phyloP scores from a whole-genome alignment of 1,140 invertebrate genomes.

The Lucilia cuprina region DNA sequence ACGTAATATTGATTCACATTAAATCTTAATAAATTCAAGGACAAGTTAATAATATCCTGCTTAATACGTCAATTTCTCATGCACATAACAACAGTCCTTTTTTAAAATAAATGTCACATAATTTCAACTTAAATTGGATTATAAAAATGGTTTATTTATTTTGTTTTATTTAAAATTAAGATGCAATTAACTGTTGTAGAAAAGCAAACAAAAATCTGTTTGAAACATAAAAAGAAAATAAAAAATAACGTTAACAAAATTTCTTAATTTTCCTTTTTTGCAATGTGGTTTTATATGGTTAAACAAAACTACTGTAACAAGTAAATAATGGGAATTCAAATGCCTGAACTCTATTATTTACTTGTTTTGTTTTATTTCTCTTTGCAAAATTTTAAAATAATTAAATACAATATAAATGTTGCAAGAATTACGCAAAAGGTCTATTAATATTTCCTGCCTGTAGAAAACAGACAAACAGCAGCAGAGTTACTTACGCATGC shows the following conservation, averaged over 20 bases:
- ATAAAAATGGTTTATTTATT: not conserved
- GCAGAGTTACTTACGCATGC: not conserved
- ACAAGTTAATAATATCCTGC: not conserved
- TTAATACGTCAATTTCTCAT: not conserved
- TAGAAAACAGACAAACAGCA: not conserved
- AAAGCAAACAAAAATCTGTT: not conserved
- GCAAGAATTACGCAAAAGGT: not conserved
- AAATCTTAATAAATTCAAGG: not conserved
- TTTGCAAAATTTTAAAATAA: too few relatives aligned
- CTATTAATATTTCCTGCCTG: not conserved
- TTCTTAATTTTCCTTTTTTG: not conserved
- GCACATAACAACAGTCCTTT: not conserved
- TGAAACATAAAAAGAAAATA: not conserved
- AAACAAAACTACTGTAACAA: not conserved
- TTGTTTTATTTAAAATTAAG: conserved; percentile 1
- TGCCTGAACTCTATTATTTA: not conserved
- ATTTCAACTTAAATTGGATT: conserved; percentile 3
- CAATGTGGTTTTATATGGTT: not conserved
- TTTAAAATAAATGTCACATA: not conserved
- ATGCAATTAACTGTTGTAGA: conserved; percentile 14
- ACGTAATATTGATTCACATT: not conserved
- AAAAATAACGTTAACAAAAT: not conserved
- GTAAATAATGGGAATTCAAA: not conserved
- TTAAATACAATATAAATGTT: not conserved
- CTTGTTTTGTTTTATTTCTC: not conserved